Percentiles rank a stretch among this genome's conserved stretches.
Conservation (phyloP, 2,113 vertebrate species). For the Rhea pennata region DNA sequence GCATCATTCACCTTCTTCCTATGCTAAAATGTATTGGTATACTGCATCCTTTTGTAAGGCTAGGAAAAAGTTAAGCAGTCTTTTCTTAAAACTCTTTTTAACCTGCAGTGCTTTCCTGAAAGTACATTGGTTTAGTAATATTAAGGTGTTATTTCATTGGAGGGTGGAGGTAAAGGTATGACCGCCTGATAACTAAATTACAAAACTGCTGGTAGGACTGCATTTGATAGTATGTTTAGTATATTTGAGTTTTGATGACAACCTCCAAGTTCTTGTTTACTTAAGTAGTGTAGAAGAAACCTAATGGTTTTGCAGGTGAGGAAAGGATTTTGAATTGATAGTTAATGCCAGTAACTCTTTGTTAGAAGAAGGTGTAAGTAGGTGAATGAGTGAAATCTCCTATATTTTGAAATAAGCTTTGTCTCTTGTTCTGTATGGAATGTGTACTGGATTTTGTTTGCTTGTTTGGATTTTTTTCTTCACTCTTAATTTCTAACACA, state of each 20-base stretch:
- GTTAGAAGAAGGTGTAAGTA: neutral
- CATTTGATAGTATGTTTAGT: neutral
- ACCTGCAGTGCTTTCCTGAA: neutral
- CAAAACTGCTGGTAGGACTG: neutral
- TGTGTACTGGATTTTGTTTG: neutral
- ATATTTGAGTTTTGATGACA: neutral
- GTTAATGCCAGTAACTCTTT: neutral
- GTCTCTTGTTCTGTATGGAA: neutral
- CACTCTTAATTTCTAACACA: neutral
- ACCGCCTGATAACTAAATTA: neutral
- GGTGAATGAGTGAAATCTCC: neutral
- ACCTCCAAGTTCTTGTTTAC: neutral
- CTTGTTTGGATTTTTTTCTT: neutral
- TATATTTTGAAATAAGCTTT: neutral
- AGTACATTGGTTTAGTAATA: neutral
- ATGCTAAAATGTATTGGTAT: neutral
- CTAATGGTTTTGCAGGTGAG: neutral
- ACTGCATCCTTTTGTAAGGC: neutral
- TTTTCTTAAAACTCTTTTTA: neutral
- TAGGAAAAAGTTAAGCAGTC: neutral
- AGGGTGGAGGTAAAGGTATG: neutral
- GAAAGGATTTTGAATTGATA: neutral
- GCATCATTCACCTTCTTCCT: neutral
- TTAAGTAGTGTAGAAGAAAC: neutral
- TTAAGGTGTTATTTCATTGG: neutral